A percentile compares a stretch with the other conserved stretches of the same genome.
These are phyloP conservation scores for Autographa pulchrina DNA, from an alignment of 2,888 invertebrate genomes.

Conservation along the genomic window DNA sequence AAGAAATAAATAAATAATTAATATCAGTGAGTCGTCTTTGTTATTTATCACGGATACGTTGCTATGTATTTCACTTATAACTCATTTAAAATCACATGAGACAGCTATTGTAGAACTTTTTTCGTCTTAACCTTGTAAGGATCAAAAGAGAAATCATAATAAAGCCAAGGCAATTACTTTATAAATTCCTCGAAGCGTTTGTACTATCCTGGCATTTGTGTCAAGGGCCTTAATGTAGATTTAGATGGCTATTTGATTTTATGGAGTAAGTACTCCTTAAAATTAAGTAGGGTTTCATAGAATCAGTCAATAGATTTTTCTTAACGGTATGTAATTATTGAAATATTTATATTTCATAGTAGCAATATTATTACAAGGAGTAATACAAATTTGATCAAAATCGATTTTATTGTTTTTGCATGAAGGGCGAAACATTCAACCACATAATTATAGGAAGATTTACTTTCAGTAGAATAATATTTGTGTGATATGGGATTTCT, in stretches of 20 bases:
- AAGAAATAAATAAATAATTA: too few relatives aligned
- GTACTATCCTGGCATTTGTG: not conserved
- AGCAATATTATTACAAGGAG: too few relatives aligned
- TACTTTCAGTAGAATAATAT: too few relatives aligned
- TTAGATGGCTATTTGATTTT: not conserved
- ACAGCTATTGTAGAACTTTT: not conserved
- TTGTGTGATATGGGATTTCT: too few relatives aligned
- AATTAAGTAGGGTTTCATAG: not conserved
- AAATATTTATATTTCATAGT: too few relatives aligned
- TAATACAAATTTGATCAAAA: too few relatives aligned
- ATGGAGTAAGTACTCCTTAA: not conserved
- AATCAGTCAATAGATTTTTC: not conserved
- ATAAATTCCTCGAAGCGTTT: not conserved
- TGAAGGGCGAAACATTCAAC: too few relatives aligned
- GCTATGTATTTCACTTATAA: not conserved
- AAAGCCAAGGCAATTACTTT: not conserved
- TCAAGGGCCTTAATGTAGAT: not conserved
- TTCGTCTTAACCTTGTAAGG: not conserved
- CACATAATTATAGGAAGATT: too few relatives aligned
- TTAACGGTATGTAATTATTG: too few relatives aligned
- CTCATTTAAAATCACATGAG: not conserved
- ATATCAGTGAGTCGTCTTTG: too few relatives aligned
- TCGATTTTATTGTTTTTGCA: too few relatives aligned
- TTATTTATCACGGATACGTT: not conserved
- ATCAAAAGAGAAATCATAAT: constrained; percentile 3